Base-by-base conservation (phyloP, 2,888 invertebrate species). In the Ophion ellenae region DNA sequence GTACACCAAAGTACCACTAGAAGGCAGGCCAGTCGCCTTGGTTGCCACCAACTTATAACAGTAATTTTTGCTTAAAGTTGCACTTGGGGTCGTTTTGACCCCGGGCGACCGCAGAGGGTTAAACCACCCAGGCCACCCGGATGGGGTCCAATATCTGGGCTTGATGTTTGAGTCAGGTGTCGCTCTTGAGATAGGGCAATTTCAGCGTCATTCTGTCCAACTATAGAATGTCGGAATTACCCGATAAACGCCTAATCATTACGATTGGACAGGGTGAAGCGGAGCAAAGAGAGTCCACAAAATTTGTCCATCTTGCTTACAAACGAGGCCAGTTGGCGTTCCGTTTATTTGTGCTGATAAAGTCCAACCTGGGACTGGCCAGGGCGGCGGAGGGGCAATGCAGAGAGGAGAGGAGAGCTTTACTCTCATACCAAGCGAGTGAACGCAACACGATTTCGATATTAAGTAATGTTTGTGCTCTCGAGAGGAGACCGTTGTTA, bases 381-480 rank as follows among this genome's bases (percentile, higher is more conserved):
- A 47, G 73, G 59, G n/a, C 66, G 70, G 64, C 14, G 61, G 70
- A 40, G 79, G 24, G 73, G 59, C n/a, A 59, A 66, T 87, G 85
- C 82, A 78, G 53, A 67, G 79, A 84, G 61, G 61, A 20, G 24
- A 70, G 80, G 84, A 75, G 81, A 80, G 63, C 71, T 71, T 64
- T 53, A 64, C 80, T 67, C 47, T 63, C 32, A 74, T 77, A 63
- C 78, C 61, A 77, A 77, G 81, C 87, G 87, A 84, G 86, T 86
- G 73, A 81, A 86, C 88, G 87, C 84, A 86, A 91, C 91, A 90
- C 87, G 90, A 87, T 89, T 91, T 92, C 91, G 90, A 92, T 92
- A 91, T 92, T 92, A 92, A 93, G 92, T 92, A 92, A 92, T 91
- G 90, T 92, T 92, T 91, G 91, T 90, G 90, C 90, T 90, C 89